Evolutionary conservation across 2,113 vertebrate genomes (phyloP), one percentile per base, ranked within the genome.

Genomic region (Plotosus lineatus): DNA sequence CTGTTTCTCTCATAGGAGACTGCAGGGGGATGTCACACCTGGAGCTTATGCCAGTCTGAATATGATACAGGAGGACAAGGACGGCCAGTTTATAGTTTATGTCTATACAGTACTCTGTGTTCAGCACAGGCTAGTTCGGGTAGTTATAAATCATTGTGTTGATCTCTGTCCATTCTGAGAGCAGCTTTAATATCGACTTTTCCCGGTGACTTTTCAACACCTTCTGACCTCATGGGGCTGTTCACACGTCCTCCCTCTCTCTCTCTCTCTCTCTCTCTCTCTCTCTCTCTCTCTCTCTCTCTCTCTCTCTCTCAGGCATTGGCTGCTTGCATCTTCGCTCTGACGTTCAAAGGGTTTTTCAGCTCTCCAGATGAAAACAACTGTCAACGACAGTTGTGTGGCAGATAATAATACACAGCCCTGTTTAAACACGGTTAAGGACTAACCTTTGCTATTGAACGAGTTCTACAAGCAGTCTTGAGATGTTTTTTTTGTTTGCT

Each of bases 211-310:
- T 82, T 85, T 85, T 89, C 85, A 84, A 78, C 81, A 85, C 84
- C 55, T 79, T 69, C 31, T 50, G 86, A 75, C 69, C 65, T 58
- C 28, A n/a, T 40, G n/a, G 42, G 78, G 78, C 69, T 79, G 82
- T 88, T 89, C 82, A 87, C 87, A 89, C n/a, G n/a, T n/a, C n/a
- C n/a, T n/a, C n/a, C n/a, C n/a, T 88, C 88, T 86, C 83, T 83
- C 28, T 58, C 51, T 42, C 78, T 69, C 58, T 26, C 40, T 75
- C 31, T 88, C 88, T 86, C 83, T 83, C 28, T 58, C 51, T 42
- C 78, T 69, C 58, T 26, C 40, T 75, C 31, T 88, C 88, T 86
- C 83, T 83, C 28, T 58, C 51, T 42, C 78, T 88, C 88, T 86
- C 83, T 83, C 28, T 58, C 51, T 42, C 78, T 69, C 58, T 26